A percentile compares a stretch with the other conserved stretches of the same genome.
Evolutionary conservation across 92 coral and sea anemone species (phyloP).

Genomic region (Heteractis magnifica): DNA sequence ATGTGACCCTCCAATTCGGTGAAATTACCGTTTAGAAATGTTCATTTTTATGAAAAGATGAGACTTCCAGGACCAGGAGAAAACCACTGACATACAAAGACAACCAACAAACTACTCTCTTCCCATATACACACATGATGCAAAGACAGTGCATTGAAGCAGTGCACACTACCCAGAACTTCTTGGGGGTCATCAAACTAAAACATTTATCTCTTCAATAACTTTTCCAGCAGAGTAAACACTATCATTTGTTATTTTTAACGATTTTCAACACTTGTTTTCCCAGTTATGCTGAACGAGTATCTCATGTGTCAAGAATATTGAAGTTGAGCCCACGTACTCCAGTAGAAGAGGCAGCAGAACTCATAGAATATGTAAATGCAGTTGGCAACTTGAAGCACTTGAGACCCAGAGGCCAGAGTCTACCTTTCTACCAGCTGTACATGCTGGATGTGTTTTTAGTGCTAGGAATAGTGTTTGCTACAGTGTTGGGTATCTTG

Average conservation of each 20-base stretch:
- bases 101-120: too few relatives aligned
- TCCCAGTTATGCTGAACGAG: conserved; percentile 3
- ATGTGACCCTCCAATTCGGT: not conserved
- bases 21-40: not conserved
- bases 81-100: too few relatives aligned
- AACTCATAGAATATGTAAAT: conserved; percentile 23
- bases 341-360: conserved; percentile 39
- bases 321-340: conserved; percentile 24
- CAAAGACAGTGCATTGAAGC: too few relatives aligned
- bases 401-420: conserved; percentile 22
- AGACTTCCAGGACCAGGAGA: too few relatives aligned
- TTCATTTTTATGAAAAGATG: too few relatives aligned
- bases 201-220: too few relatives aligned
- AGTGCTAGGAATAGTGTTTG: conserved; percentile 14
- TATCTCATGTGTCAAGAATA: not conserved
- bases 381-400: conserved; percentile 24
- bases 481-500: not conserved
- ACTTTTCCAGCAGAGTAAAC: too few relatives aligned
- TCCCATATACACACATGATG: too few relatives aligned
- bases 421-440: conserved; percentile 37
- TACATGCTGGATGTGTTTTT: conserved; percentile 41
- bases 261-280: not conserved
- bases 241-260: too few relatives aligned
- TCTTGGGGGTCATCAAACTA: too few relatives aligned
- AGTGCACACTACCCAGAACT: too few relatives aligned